Conservation (phyloP, 2,113 vertebrate species). For the Hippopotamus amphibius region DNA sequence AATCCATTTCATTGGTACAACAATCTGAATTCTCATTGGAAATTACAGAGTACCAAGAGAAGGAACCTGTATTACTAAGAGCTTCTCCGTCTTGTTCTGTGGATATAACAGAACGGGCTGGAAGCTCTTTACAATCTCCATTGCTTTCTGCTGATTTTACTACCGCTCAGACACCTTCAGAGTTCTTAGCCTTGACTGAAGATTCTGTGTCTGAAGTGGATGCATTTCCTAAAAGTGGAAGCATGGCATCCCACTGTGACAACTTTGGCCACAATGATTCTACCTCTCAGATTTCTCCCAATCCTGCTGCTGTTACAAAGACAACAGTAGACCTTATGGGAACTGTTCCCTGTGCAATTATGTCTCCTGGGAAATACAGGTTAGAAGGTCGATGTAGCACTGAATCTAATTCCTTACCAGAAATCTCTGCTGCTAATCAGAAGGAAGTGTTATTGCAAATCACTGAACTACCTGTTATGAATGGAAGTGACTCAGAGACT, state of each 20-base stretch:
- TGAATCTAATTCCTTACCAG: constrained; percentile 74
- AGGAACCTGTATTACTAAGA: constrained; percentile 82
- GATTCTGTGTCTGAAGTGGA: constrained; percentile 96
- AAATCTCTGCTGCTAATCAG: constrained; percentile 79
- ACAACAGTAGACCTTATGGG: constrained; percentile 59
- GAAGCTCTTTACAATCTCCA: constrained; percentile 93
- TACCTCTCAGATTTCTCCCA: constrained; percentile 89
- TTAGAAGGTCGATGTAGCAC: constrained; percentile 67
- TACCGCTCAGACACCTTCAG: constrained; percentile 95
- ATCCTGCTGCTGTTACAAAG: constrained; percentile 78
- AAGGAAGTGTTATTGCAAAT: constrained; percentile 77
- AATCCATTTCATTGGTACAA: constrained; percentile 81
- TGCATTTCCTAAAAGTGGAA: constrained; percentile 88
- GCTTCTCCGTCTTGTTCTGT: constrained; percentile 90
- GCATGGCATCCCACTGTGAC: constrained; percentile 83
- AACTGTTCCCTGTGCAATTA: constrained; percentile 63
- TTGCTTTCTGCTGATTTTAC: constrained; percentile 95
- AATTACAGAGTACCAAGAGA: constrained; percentile 76
- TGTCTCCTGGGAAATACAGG: constrained; percentile 75
- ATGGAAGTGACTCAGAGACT: constrained; percentile 60
- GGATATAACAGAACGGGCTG: constrained; percentile 90
- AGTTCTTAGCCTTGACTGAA: constrained; percentile 94
- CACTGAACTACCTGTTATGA: constrained; percentile 64
- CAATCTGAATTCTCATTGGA: constrained; percentile 88
- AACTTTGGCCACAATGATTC: constrained; percentile 85